Percentiles rank a stretch among this genome's conserved stretches.
These are phyloP conservation scores for Maniola hyperantus DNA, from an alignment of 2,888 invertebrate species.

Conservation along the genomic window DNA sequence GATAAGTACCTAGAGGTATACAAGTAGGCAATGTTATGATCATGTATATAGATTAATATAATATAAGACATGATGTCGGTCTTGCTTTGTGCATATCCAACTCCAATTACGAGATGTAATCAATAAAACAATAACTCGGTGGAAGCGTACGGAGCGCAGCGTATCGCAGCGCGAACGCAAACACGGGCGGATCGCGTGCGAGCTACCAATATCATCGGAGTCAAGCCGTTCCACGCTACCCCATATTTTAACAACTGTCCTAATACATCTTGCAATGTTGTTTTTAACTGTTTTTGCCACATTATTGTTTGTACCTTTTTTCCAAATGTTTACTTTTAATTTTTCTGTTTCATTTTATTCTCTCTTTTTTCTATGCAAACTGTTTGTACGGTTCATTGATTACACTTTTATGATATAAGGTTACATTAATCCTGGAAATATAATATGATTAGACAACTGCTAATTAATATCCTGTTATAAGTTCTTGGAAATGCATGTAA, in stretches of 20 bases:
- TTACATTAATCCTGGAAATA: constrained; percentile 28
- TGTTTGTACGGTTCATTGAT: constrained; percentile 48
- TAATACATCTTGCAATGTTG: constrained; percentile 83
- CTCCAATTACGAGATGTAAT: constrained; percentile 33
- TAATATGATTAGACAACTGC: constrained; percentile 32
- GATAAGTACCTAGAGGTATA: background rate
- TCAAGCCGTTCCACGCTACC: constrained; percentile 73
- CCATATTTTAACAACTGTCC: constrained; percentile 83
- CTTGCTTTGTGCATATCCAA: constrained; percentile 25
- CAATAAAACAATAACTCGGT: constrained; percentile 41
- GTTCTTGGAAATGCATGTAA: constrained; percentile 65
- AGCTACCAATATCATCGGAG: constrained; percentile 69
- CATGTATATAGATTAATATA: constrained; percentile 4
- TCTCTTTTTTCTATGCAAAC: constrained; percentile 36
- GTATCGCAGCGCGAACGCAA: constrained; percentile 53
- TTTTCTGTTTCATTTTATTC: constrained; percentile 65
- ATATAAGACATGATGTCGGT: constrained; percentile 21
- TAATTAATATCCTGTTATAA: constrained; percentile 13
- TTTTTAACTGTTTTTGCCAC: constrained; percentile 81
- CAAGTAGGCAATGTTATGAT: background rate
- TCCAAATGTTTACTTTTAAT: constrained; percentile 75
- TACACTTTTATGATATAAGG: constrained; percentile 29
- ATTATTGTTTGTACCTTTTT: constrained; percentile 76
- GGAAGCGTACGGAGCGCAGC: constrained; percentile 33
- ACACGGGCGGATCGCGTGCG: constrained; percentile 72